These are phyloP conservation scores for Poecile montanus DNA, from an alignment of 2,797 vertebrate genomes.

Conservation along the genomic window DNA sequence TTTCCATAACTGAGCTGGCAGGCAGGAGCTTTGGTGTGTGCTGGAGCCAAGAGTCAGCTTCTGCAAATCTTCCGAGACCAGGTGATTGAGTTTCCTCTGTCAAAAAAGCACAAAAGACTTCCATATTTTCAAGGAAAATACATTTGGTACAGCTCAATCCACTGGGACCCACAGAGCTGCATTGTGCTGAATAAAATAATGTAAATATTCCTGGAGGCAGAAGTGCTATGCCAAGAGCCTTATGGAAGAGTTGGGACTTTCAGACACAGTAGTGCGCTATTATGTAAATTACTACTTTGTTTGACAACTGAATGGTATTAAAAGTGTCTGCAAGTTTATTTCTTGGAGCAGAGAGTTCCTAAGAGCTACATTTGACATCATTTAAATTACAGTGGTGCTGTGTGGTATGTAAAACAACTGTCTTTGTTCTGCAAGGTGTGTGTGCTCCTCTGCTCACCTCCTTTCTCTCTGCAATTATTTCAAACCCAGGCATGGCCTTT, in stretches of 20 bases:
- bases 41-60: neutral
- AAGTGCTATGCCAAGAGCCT: neutral
- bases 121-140: neutral
- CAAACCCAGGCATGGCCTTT: neutral
- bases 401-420: neutral
- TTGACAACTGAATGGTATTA: slow-evolving; percentile 51
- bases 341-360: slow-evolving; percentile 37
- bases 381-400: slow-evolving; percentile 31
- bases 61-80: neutral
- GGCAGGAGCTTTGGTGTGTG: neutral
- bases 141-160: neutral
- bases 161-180: neutral
- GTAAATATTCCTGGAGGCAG: slow-evolving; percentile 21
- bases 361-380: slow-evolving; percentile 8
- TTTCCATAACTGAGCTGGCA: neutral
- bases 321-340: slow-evolving; percentile 55
- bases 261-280: neutral
- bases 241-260: neutral
- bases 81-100: neutral
- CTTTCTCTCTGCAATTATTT: neutral
- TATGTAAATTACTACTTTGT: slow-evolving; percentile 48
- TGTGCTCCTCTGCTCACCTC: neutral
- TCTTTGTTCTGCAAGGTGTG: slow-evolving; percentile 25
- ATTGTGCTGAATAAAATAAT: neutral
- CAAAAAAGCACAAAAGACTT: neutral